Conservation (phyloP, 2,888 invertebrate species). For the Orgyia antiqua region DNA sequence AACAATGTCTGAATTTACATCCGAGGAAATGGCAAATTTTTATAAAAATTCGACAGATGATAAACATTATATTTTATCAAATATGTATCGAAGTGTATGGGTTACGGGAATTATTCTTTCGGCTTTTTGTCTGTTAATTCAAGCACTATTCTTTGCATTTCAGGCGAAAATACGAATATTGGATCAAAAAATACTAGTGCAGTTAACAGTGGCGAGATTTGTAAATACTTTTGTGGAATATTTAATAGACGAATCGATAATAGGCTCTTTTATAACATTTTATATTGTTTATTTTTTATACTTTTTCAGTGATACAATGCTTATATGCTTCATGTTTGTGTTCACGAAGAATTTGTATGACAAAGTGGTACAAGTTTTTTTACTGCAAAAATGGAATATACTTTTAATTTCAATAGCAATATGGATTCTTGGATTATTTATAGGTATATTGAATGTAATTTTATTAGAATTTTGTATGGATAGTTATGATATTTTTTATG, state of each 20-base stretch:
- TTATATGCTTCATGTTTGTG: conserved; percentile 51
- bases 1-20: too few relatives aligned
- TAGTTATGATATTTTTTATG: conserved; percentile 21
- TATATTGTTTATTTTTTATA: conserved; percentile 29
- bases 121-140: conserved; percentile 30
- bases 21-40: too few relatives aligned
- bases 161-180: conserved; percentile 40
- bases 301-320: conserved; percentile 40
- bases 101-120: conserved; percentile 39
- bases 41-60: neutral
- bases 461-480: neutral
- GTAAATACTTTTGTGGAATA: conserved; percentile 40
- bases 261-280: neutral
- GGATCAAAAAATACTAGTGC: conserved; percentile 47
- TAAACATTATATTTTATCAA: neutral
- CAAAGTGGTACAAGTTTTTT: conserved; percentile 48
- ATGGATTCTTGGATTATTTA: conserved; percentile 37
- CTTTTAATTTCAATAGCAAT: conserved; percentile 24
- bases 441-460: conserved; percentile 33
- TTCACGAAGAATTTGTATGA: conserved; percentile 55
- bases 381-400: conserved; percentile 28
- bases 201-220: conserved; percentile 44
- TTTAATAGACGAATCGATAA: conserved; percentile 13
- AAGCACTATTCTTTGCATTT: conserved; percentile 30
- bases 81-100: conserved; percentile 25